Conservation (phyloP, 2,888 invertebrate genomes). For the Arrhopalites spinosus region DNA sequence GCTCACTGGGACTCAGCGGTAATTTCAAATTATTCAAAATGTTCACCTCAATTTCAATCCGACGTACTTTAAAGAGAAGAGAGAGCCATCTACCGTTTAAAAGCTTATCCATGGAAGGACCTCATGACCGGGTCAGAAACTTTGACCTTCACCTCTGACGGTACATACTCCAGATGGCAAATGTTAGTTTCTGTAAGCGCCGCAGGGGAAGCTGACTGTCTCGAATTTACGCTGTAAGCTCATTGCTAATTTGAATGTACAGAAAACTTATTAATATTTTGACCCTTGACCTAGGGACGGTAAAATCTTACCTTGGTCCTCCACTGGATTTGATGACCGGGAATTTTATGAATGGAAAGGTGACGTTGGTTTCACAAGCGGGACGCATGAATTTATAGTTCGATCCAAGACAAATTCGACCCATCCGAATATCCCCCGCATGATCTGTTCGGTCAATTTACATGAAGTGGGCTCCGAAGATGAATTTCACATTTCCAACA, state of each 20-base stretch:
- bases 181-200: slow-evolving; percentile 47
- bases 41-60: no score
- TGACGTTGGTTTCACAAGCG: slow-evolving; percentile 42
- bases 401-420: slow-evolving; percentile 47
- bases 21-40: no score
- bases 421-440: slow-evolving; percentile 48
- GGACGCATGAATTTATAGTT: slow-evolving; percentile 46
- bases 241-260: no score
- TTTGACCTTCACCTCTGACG: slow-evolving; percentile 49
- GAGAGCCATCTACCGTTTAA: slow-evolving; percentile 43
- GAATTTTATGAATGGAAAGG: slow-evolving; percentile 53
- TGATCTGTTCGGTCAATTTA: slow-evolving; percentile 52
- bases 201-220: slow-evolving; percentile 42
- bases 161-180: slow-evolving; percentile 46
- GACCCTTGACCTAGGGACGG: not conserved
- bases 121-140: slow-evolving; percentile 29
- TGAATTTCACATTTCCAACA: slow-evolving; percentile 30
- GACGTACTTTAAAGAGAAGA: slow-evolving; percentile 41
- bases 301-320: slow-evolving; percentile 48
- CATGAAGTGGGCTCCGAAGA: slow-evolving; percentile 45
- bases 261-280: no score
- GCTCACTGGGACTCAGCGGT: slow-evolving; percentile 33
- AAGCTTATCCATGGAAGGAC: slow-evolving; percentile 50
- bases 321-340: slow-evolving; percentile 49
- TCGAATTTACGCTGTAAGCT: slow-evolving; percentile 43